phyloP scores from a whole-genome alignment of 2,888 invertebrate genomes.

The Chaitophorus viminalis region DNA sequence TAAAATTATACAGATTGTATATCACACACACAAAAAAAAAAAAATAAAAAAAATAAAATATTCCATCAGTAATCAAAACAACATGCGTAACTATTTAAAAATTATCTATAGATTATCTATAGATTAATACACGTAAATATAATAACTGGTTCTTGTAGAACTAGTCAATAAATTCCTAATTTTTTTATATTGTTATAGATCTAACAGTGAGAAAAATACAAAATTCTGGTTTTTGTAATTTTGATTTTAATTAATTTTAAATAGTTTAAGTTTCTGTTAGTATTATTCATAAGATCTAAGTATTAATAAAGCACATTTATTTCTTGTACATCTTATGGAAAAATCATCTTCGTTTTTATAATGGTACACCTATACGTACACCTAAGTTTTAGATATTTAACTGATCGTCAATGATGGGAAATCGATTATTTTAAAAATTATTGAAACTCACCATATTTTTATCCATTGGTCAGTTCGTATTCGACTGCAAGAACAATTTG shows the following conservation, averaged over 20 bases:
- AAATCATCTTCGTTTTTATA: neutral
- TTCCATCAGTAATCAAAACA: no score
- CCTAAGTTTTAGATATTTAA: no score
- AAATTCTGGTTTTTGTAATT: neutral
- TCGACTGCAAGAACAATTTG: neutral
- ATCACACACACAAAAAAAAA: neutral
- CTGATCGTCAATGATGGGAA: neutral
- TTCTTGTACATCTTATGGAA: neutral
- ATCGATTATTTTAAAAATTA: neutral
- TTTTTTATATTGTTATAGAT: neutral
- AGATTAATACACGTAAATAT: neutral
- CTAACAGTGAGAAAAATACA: neutral
- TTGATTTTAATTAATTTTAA: neutral
- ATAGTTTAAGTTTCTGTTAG: neutral
- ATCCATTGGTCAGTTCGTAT: neutral
- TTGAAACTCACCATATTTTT: neutral
- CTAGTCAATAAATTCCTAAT: neutral
- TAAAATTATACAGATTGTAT: no score
- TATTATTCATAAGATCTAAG: neutral
- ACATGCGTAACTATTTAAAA: no score
- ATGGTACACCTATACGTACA: no score
- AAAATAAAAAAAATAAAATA: neutral
- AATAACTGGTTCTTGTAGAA: neutral
- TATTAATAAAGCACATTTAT: neutral
- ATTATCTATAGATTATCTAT: neutral